Base-by-base conservation (phyloP, 2,888 invertebrate species). In the Brachypalpus laphriformis region DNA sequence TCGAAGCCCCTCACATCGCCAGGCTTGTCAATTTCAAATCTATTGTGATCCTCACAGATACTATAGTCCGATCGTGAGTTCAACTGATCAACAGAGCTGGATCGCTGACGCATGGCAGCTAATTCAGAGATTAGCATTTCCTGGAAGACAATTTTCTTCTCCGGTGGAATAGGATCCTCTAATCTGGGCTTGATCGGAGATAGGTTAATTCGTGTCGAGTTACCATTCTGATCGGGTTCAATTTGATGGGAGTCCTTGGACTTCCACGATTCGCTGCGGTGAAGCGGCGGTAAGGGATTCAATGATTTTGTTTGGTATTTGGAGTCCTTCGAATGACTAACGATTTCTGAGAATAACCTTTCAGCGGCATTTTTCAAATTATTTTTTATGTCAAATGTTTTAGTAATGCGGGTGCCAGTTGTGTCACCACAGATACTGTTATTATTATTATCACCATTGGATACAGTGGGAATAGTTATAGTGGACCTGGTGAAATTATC, bases 121-220 rank as follows among this genome's bases (percentile, higher is more conserved):
- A 95, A 89, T 90, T 95, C 95, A 82, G 94, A 94, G 88, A 95
- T 95, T 88, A 95, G 93, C 91, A 95, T 93, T 91, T 95, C 95
- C 89, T 95, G 95, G 90, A 92, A 92, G 49, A 90, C 90, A 40
- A 91, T 90, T 87, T 92, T 91, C 88, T 91, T 92, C 37, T 91
- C 91, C 0, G 90, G 89, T 7, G 89, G 88, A 61, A 89, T 89
- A n/a, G 89, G 90, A 40, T 89, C 85, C 49, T 85, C 85, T 8
- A 85, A 34, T 9, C 54, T 74, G 2, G 81, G 59, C 49, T 56
- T 81, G 6, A 22, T 9, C 11, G 81, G 70, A 0, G 63, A 71
- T 14, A 66, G 3, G n/a, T 16, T 28, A 1, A 66, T 18, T 1
- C 57, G 59, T 8, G 71, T 40, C 16, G 59, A 37, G 18, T 85